Conservation (phyloP, 2,797 vertebrate species). For the Melanotaenia parkinsoni region DNA sequence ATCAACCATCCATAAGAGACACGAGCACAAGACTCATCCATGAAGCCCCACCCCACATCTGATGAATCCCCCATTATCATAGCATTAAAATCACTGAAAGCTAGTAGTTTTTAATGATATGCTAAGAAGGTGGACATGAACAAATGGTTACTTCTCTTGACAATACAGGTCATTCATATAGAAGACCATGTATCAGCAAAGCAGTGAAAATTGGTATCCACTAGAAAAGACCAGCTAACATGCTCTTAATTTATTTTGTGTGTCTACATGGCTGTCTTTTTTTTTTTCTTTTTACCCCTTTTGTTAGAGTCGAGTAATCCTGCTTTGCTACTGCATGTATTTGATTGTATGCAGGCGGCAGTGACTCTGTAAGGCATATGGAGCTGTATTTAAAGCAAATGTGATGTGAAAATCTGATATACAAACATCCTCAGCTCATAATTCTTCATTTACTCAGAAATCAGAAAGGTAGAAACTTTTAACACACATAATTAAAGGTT, state of each 20-base stretch:
- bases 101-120: too few relatives aligned
- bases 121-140: too few relatives aligned
- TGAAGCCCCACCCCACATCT: too few relatives aligned
- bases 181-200: conserved; percentile 19
- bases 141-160: too few relatives aligned
- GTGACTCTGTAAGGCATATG: background rate
- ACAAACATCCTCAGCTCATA: conserved; percentile 13
- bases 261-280: conserved; percentile 2
- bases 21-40: too few relatives aligned
- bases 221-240: background rate
- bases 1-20: too few relatives aligned
- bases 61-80: too few relatives aligned
- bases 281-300: conserved; percentile 5
- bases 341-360: background rate
- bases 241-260: background rate
- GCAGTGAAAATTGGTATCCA: conserved; percentile 4
- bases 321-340: background rate
- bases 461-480: background rate
- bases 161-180: too few relatives aligned
- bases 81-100: too few relatives aligned
- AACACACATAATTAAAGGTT: too few relatives aligned
- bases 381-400: conserved; percentile 8
- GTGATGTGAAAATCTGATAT: background rate
- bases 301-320: conserved; percentile 12
- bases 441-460: background rate